These are phyloP conservation scores for Pangasius djambal DNA, from an alignment of 2,797 vertebrate genomes.

Conservation along the genomic window DNA sequence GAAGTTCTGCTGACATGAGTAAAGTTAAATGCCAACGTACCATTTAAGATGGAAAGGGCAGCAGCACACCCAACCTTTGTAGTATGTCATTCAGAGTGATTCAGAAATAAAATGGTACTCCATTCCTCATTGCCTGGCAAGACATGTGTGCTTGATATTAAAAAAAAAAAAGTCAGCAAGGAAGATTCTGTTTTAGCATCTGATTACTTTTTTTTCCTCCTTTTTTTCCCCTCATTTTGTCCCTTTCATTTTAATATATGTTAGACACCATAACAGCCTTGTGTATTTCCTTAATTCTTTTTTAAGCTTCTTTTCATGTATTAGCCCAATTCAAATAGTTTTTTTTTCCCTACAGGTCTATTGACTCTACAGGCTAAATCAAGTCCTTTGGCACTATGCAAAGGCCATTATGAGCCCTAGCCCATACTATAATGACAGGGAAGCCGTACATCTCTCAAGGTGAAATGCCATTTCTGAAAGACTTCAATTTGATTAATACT, in stretches of 20 bases:
- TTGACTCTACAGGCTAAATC: conserved; percentile 46
- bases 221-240: not conserved
- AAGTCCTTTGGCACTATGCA: conserved; percentile 48
- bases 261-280: conserved; percentile 11
- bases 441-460: conserved; percentile 70
- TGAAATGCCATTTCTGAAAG: conserved; percentile 80
- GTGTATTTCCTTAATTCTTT: not conserved
- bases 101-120: conserved; percentile 75
- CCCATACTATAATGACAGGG: conserved; percentile 72
- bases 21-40: conserved; percentile 86
- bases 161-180: conserved; percentile 41
- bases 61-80: conserved; percentile 81
- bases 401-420: conserved; percentile 64
- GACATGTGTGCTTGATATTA: conserved; percentile 63
- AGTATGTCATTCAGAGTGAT: conserved; percentile 81
- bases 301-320: conserved; percentile 11
- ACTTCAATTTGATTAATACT: conserved; percentile 78
- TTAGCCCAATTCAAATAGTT: conserved; percentile 23
- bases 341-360: conserved; percentile 21
- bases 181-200: conserved; percentile 34
- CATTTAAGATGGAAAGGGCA: conserved; percentile 85
- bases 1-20: conserved; percentile 81
- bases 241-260: conserved; percentile 17
- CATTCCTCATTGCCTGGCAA: conserved; percentile 71
- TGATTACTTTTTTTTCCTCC: conserved; percentile 12